Conservation (phyloP, 2,113 vertebrate genomes). For the Tetraodon nigroviridis region DNA sequence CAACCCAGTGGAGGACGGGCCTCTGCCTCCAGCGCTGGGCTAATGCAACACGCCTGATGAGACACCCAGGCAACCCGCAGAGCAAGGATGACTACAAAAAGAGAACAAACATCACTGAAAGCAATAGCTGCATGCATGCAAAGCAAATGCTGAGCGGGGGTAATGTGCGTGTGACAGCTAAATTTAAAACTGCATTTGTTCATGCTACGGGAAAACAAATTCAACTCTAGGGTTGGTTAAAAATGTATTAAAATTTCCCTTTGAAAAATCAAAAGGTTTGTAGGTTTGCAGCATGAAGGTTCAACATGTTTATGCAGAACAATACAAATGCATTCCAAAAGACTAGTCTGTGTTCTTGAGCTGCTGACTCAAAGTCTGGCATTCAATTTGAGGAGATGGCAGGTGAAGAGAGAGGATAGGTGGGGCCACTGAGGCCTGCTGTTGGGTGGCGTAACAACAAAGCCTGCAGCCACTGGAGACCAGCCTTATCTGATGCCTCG, state of each 20-base stretch:
- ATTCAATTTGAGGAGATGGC: slow-evolving; percentile 54
- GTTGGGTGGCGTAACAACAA: slow-evolving; percentile 54
- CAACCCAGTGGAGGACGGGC: slow-evolving; percentile 58
- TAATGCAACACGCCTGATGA: slow-evolving; percentile 57
- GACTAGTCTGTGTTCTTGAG: not conserved
- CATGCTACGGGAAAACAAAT: not conserved
- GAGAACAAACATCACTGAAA: slow-evolving; percentile 47
- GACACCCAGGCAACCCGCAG: slow-evolving; percentile 48
- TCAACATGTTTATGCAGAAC: not conserved
- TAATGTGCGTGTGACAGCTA: slow-evolving; percentile 5
- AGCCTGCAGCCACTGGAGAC: slow-evolving; percentile 52
- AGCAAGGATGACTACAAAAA: slow-evolving; percentile 29
- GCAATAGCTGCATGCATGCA: slow-evolving; percentile 24
- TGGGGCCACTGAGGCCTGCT: slow-evolving; percentile 49
- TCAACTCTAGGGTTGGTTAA: not conserved
- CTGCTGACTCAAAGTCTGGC: slow-evolving; percentile 60
- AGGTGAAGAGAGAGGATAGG: slow-evolving; percentile 27
- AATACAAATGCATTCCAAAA: slow-evolving; percentile 1
- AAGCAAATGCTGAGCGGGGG: slow-evolving; percentile 3
- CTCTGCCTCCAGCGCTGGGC: slow-evolving; percentile 41
- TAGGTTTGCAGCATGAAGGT: slow-evolving; percentile 5
- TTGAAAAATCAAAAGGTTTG: not conserved
- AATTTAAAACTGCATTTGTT: slow-evolving; percentile 1
- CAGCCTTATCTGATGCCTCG: slow-evolving; percentile 60
- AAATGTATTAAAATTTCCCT: not conserved